These are phyloP conservation scores for Eptesicus fuscus DNA, from an alignment of 2,113 vertebrate genomes.

Conservation along the genomic window DNA sequence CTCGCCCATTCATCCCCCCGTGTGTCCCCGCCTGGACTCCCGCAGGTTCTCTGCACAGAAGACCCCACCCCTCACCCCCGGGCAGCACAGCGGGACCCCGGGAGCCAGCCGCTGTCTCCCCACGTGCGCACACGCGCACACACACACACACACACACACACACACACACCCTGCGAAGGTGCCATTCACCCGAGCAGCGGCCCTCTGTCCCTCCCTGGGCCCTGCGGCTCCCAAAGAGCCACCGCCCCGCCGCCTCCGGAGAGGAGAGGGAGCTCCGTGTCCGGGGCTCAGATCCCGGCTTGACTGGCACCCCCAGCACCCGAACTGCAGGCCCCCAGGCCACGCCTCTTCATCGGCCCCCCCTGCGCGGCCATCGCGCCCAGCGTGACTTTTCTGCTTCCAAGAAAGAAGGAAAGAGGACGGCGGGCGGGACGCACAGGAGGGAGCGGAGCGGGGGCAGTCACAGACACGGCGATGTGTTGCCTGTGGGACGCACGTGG, in stretches of 20 bases:
- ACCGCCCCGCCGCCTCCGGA: not conserved
- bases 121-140: too few species aligned
- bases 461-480: slow-evolving; percentile 60
- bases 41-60: not conserved
- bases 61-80: not conserved
- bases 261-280: slow-evolving; percentile 66
- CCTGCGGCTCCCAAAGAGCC: slow-evolving; percentile 47
- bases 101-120: not conserved
- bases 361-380: slow-evolving; percentile 72
- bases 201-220: not conserved
- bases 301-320: slow-evolving; percentile 74
- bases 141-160: too few species aligned
- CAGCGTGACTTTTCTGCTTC: slow-evolving; percentile 67
- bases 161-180: not conserved
- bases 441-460: not conserved
- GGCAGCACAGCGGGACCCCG: not conserved
- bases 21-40: not conserved
- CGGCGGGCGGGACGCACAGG: too few species aligned
- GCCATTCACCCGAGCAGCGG: not conserved
- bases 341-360: slow-evolving; percentile 73
- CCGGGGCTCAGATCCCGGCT: slow-evolving; percentile 76
- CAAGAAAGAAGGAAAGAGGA: not conserved
- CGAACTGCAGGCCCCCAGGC: slow-evolving; percentile 71
- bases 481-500: slow-evolving; percentile 41
- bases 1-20: not conserved